Base-by-base conservation (phyloP, 1,140 invertebrate genomes). In the Phenacoccus solenopsis region DNA sequence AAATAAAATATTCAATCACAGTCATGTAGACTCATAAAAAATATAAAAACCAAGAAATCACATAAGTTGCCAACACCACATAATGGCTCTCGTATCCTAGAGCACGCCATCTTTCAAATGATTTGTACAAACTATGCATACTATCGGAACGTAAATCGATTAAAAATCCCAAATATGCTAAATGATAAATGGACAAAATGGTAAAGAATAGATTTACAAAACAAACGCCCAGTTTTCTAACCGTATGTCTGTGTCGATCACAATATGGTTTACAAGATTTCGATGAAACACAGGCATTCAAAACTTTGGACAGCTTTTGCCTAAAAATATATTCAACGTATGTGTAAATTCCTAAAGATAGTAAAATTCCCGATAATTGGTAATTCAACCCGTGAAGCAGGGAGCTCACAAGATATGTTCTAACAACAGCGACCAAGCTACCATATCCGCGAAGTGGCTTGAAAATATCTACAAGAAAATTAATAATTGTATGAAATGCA, bases 321-420 rank as follows among this genome's bases (percentile, higher is more conserved):
- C 94, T 83, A 21, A 96, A 81, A 75, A 87, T 86, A 77, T 90
- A 86, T 81, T 98, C 94, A 16, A 93, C 85, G 80, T 91, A 95
- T 4, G 93, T 93, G 80, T 95, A 96, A 73, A 92, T 83, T 35
- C 93, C 94, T 75, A 98, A 82, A 69, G 92, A 94, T 2, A 98
- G 80, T 35, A 98, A 81, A 5, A 97, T 93, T 67, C 92, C 86
- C 21, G 92, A 90, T 57, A 98, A 83, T 78, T 93, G 90, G 74
- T 95, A 90, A 79, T 96, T 96, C 57, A 96, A 82, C 30, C 94
- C 94, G 81, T 98, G 95, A 16, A 98, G 80, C 32, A 97, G 80
- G 59, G 94, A 89, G 75, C 94, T 96, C 13, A 92, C 86, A 16
- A 87, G 77, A 81, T 96, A 98, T 0, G 96, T 98, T 28, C 87